Percentiles rank a stretch among this genome's conserved stretches.
phyloP scores from a whole-genome alignment of 2,888 invertebrate genomes.

The Andrena haemorrhoa region DNA sequence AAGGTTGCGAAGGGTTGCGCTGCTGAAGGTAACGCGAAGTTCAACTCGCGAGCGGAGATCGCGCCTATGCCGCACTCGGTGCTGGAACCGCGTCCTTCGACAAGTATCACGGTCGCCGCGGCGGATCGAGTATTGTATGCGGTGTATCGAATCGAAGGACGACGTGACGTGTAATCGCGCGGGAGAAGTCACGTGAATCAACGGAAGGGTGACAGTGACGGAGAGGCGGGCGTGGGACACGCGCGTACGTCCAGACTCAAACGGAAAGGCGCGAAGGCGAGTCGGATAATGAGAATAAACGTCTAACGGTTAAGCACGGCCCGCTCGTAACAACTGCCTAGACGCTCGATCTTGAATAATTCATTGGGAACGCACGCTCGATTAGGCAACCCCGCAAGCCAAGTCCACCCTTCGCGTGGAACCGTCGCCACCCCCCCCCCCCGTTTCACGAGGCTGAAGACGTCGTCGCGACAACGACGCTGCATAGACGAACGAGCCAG shows the following conservation, averaged over 20 bases:
- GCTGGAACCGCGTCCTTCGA: constrained; percentile 14
- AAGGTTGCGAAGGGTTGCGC: not conserved
- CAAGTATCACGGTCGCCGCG: constrained; percentile 21
- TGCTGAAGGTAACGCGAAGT: not conserved
- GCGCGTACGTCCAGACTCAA: constrained; percentile 30
- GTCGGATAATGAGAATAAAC: constrained; percentile 79
- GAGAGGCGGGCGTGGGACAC: not conserved
- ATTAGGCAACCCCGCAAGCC: constrained; percentile 71
- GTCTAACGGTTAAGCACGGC: constrained; percentile 75
- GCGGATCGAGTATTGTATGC: not conserved
- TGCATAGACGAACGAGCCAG: not conserved
- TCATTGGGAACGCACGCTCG: constrained; percentile 81
- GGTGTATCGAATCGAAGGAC: constrained; percentile 33
- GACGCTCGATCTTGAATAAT: constrained; percentile 81
- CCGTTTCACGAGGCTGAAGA: not conserved
- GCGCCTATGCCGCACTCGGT: not conserved
- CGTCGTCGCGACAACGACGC: constrained; percentile 32
- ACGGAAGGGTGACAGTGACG: not conserved
- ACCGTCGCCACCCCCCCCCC: constrained; percentile 44
- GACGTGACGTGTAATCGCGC: constrained; percentile 33
- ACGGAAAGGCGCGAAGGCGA: constrained; percentile 48
- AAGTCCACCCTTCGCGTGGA: constrained; percentile 52
- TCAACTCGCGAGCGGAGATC: not conserved
- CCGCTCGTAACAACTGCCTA: constrained; percentile 68
- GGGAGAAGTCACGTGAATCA: constrained; percentile 23